phyloP scores from a whole-genome alignment of 2,113 vertebrate species.

The Cyanoliseus patagonus region DNA sequence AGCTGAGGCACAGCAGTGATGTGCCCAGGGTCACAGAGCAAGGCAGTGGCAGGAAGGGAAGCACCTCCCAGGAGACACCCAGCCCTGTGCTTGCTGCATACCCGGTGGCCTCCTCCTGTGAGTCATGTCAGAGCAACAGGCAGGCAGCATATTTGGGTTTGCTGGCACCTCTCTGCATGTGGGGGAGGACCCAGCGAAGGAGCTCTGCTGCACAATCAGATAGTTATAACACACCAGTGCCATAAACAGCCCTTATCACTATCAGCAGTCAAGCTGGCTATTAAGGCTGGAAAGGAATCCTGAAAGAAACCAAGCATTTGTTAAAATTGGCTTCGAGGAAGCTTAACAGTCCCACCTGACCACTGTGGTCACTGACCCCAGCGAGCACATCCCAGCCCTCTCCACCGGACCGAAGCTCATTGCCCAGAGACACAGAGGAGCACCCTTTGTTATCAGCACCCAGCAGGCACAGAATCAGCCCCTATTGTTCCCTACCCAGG shows the following conservation, averaged over 20 bases:
- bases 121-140: neutral
- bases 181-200: neutral
- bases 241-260: conserved; percentile 14
- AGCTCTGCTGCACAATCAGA: neutral
- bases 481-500: neutral
- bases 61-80: neutral
- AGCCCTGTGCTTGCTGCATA: neutral
- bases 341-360: neutral
- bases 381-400: neutral
- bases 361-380: neutral
- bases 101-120: neutral
- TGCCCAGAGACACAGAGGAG: neutral
- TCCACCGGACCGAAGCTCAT: accelerated
- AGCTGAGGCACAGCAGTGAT: neutral
- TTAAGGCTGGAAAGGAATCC: conserved; percentile 8
- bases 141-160: neutral
- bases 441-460: conserved; percentile 11
- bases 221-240: neutral
- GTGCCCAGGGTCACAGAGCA: neutral
- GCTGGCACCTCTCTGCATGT: neutral
- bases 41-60: neutral
- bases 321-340: neutral
- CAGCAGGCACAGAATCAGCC: neutral
- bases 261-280: neutral
- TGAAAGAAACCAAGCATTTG: neutral